Conservation (phyloP, 2,888 invertebrate species). For the Luffia ferchaultella region DNA sequence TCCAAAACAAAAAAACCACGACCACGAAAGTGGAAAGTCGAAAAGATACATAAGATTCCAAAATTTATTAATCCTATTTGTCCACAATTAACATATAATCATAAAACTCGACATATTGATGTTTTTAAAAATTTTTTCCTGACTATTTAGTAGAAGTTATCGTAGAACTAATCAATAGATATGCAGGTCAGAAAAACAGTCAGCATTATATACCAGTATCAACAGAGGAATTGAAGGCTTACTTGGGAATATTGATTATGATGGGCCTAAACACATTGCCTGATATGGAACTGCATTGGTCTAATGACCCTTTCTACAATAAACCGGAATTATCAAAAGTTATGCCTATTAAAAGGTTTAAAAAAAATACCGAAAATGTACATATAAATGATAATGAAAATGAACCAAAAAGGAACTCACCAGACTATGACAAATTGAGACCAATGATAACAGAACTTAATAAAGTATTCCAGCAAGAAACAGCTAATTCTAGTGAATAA, state of each 20-base stretch:
- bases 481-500: constrained; percentile 14
- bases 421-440: constrained; percentile 19
- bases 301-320: constrained; percentile 20
- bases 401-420: constrained; percentile 17
- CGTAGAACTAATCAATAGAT: constrained; percentile 20
- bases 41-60: constrained; percentile 6
- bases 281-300: constrained; percentile 21
- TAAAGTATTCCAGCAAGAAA: constrained; percentile 15
- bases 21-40: constrained; percentile 11
- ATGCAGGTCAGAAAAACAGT: constrained; percentile 19
- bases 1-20: constrained; percentile 13
- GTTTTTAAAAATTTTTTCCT: constrained; percentile 20
- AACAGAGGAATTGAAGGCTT: constrained; percentile 17
- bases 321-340: constrained; percentile 20
- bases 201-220: constrained; percentile 16
- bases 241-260: constrained; percentile 22
- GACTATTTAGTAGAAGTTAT: constrained; percentile 17
- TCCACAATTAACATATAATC: constrained; percentile 12
- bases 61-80: constrained; percentile 12
- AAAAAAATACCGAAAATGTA: constrained; percentile 21
- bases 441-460: constrained; percentile 17
- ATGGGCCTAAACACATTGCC: constrained; percentile 24
- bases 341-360: constrained; percentile 20
- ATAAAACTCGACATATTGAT: constrained; percentile 16
- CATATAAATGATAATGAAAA: constrained; percentile 19